Evolutionary conservation across 2,888 invertebrate species (phyloP).

Genomic region (Apamea epomidion): DNA sequence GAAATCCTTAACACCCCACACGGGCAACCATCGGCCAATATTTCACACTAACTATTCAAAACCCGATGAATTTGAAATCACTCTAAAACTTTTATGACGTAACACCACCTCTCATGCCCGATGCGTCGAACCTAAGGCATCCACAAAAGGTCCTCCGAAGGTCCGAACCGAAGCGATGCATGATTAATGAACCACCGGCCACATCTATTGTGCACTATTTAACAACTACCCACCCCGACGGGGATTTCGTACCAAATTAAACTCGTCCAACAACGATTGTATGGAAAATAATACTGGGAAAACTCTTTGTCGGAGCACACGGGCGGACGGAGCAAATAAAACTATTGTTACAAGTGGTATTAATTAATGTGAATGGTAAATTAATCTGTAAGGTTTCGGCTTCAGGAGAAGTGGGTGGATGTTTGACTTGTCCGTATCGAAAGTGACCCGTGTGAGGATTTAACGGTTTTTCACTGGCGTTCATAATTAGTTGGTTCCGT

Average conservation of each 20-base stretch:
- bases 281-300: constrained; percentile 83
- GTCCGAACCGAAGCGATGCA: constrained; percentile 84
- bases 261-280: constrained; percentile 79
- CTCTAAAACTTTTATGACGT: constrained; percentile 49
- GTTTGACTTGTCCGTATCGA: constrained; percentile 65
- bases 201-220: constrained; percentile 89
- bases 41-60: constrained; percentile 7
- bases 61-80: constrained; percentile 48
- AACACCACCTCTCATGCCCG: constrained; percentile 62
- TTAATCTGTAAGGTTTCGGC: constrained; percentile 74
- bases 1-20: neutral
- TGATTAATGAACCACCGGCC: constrained; percentile 84
- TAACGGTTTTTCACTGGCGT: constrained; percentile 32
- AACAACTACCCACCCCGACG: constrained; percentile 80
- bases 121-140: constrained; percentile 75
- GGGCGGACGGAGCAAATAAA: constrained; percentile 81
- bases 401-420: constrained; percentile 62
- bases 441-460: constrained; percentile 45
- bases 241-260: constrained; percentile 81
- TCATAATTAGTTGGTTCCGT: constrained; percentile 29
- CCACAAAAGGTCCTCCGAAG: constrained; percentile 79
- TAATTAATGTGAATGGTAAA: constrained; percentile 85
- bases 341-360: constrained; percentile 83
- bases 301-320: constrained; percentile 81
- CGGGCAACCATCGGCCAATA: constrained; percentile 8